Evolutionary conservation across 2,888 invertebrate species (phyloP).

Genomic region (Dysmachus trigonus): DNA sequence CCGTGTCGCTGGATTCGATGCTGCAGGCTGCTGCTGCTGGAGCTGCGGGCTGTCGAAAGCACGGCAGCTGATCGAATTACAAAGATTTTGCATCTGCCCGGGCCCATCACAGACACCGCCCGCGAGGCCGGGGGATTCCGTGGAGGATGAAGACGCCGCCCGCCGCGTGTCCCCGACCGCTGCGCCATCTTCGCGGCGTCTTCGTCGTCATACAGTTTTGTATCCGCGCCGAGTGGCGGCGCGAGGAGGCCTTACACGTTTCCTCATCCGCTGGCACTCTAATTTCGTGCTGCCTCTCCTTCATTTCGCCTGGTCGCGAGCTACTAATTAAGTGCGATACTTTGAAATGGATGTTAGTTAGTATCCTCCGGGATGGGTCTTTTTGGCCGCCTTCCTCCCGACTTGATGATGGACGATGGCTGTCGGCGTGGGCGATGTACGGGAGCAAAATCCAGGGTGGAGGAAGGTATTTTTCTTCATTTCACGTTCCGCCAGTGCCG

Average conservation of each 20-base stretch:
- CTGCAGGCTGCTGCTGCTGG: neutral
- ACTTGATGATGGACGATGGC: slow-evolving; percentile 17
- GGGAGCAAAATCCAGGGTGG: neutral
- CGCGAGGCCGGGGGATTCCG: neutral
- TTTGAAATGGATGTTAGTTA: neutral
- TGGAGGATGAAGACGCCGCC: neutral
- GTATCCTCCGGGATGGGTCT: neutral
- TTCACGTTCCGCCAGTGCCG: neutral
- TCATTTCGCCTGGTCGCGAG: neutral
- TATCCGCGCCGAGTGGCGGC: neutral
- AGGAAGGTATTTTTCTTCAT: neutral
- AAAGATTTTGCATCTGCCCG: slow-evolving; percentile 8
- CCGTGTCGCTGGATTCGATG: neutral
- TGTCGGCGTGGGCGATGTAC: slow-evolving; percentile 11
- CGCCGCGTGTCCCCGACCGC: neutral
- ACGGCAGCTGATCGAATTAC: slow-evolving; percentile 16
- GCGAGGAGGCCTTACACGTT: neutral
- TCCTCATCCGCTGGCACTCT: slow-evolving; percentile 4
- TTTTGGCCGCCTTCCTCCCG: neutral
- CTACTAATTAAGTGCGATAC: slow-evolving; percentile 40
- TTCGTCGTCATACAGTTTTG: neutral
- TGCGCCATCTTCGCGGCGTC: neutral
- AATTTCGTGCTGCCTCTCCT: slow-evolving; percentile 15
- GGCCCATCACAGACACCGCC: neutral
- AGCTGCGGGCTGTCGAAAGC: neutral